Base-by-base conservation (phyloP, 2,797 vertebrate species). In the Anableps anableps region DNA sequence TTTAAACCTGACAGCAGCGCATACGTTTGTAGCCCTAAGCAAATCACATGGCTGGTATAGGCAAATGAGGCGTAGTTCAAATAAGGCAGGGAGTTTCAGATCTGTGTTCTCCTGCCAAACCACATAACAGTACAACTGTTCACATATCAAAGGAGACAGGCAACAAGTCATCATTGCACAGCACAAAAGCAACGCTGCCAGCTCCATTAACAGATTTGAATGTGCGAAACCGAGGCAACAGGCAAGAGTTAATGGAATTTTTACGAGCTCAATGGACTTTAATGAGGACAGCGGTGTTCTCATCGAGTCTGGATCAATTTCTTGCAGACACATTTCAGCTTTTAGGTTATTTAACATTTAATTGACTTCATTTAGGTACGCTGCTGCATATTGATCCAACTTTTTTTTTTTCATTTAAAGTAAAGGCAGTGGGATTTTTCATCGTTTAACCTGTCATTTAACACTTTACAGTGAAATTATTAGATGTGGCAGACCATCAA, bases 151-250 rank as follows among this genome's bases (percentile, higher is more conserved):
- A 79, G 53, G 77, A 51, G 38, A 36, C n/a, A 19, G 84, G 88
- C 88, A 89, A 90, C 93, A 90, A 85, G 88, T 89, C 88, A 78
- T 82, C 86, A 66, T 81, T 82, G 71, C 78, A 77, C 80, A 53
- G 77, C 77, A 72, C 80, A 78, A 47, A 4, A 34, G 80, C 53
- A 36, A 58, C n/a, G 72, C 72, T 82, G 89, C 91, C 88, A 85
- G 83, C 91, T 86, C 89, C 89, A 93, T 94, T 93, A 93, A 93
- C 93, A 91, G 88, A 93, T 94, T 82, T 77, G 85, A 91, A 93
- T 91, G 90, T 86, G 85, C 64, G 78, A 91, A 90, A 92, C 70
- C 38, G 82, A 87, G 84, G 91, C 80, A 86, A 86, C 84, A 53
- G 77, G 75, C 81, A 83, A 91, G 72, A 89, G 82, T 90, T 92